Conservation (phyloP, 2,888 invertebrate species). For the Stenodera caucasica region DNA sequence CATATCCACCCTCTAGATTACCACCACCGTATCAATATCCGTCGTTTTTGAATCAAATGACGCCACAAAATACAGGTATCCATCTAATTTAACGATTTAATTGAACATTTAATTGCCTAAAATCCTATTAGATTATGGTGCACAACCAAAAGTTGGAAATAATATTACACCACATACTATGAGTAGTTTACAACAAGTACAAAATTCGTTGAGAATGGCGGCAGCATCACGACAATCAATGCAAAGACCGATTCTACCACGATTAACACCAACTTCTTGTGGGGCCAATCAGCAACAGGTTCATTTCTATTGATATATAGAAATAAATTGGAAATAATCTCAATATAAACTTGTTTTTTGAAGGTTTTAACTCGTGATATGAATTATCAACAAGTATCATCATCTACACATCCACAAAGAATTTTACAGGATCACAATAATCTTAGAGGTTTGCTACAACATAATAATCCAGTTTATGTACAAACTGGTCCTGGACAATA, state of each 20-base stretch:
- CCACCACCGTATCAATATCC: slow-evolving; percentile 20
- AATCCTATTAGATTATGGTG: neutral
- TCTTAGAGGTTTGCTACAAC: slow-evolving; percentile 54
- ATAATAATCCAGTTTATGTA: slow-evolving; percentile 51
- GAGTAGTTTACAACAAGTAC: slow-evolving; percentile 33
- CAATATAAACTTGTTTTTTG: neutral
- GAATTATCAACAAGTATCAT: slow-evolving; percentile 55
- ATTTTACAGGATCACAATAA: slow-evolving; percentile 53
- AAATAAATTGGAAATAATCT: too few species aligned
- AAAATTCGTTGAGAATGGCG: slow-evolving; percentile 39
- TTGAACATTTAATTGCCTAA: neutral
- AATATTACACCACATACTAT: neutral
- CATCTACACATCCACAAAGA: slow-evolving; percentile 64
- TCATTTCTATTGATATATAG: too few species aligned
- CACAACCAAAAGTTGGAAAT: neutral
- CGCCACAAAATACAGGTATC: neutral
- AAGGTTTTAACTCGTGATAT: neutral
- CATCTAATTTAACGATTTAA: neutral
- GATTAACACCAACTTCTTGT: slow-evolving; percentile 33
- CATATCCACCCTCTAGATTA: slow-evolving; percentile 24
- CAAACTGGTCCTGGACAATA: slow-evolving; percentile 55
- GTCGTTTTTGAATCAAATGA: neutral
- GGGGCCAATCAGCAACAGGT: slow-evolving; percentile 39
- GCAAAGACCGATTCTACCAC: slow-evolving; percentile 40
- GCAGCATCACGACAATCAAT: slow-evolving; percentile 34